These are phyloP conservation scores for Steromphala cineraria DNA, from an alignment of 2,888 invertebrate genomes.

Conservation along the genomic window DNA sequence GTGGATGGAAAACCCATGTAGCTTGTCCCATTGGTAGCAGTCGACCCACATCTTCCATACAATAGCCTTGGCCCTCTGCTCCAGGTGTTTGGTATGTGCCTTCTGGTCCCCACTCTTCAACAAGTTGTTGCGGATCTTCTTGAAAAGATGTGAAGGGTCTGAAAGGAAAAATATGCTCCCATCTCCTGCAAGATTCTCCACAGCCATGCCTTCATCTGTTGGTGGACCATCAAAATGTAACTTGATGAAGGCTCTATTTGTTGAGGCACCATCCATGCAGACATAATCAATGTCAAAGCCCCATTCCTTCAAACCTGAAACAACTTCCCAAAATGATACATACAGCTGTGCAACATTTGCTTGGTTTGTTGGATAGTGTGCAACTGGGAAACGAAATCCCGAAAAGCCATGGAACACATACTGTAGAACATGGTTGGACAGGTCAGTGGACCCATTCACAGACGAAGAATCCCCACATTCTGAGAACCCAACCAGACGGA, in stretches of 20 bases:
- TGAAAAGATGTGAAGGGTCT: constrained; percentile 36
- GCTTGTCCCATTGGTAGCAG: constrained; percentile 35
- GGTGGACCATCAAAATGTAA: constrained; percentile 17
- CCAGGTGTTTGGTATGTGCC: not conserved
- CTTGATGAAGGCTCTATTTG: constrained; percentile 31
- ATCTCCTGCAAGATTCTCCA: not conserved
- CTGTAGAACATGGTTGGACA: constrained; percentile 39
- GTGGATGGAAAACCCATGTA: constrained; percentile 34
- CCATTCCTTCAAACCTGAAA: constrained; percentile 23
- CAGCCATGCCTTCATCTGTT: not conserved
- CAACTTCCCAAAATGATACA: constrained; percentile 35
- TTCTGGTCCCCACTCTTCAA: constrained; percentile 27
- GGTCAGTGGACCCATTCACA: constrained; percentile 13
- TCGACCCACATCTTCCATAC: constrained; percentile 32
- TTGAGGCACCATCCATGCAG: constrained; percentile 42
- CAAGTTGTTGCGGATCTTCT: constrained; percentile 39
- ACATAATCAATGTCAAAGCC: constrained; percentile 37
- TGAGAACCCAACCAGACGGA: constrained; percentile 36
- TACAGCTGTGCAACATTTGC: constrained; percentile 32
- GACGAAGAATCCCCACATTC: not conserved
- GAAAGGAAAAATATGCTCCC: constrained; percentile 32
- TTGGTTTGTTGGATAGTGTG: constrained; percentile 35
- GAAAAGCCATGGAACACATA: constrained; percentile 33
- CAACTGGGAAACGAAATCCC: constrained; percentile 42
- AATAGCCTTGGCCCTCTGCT: not conserved